Evolutionary conservation across 2,888 invertebrate genomes (phyloP), one percentile per base, ranked within the genome.

Genomic region (Pterostichus madidus): DNA sequence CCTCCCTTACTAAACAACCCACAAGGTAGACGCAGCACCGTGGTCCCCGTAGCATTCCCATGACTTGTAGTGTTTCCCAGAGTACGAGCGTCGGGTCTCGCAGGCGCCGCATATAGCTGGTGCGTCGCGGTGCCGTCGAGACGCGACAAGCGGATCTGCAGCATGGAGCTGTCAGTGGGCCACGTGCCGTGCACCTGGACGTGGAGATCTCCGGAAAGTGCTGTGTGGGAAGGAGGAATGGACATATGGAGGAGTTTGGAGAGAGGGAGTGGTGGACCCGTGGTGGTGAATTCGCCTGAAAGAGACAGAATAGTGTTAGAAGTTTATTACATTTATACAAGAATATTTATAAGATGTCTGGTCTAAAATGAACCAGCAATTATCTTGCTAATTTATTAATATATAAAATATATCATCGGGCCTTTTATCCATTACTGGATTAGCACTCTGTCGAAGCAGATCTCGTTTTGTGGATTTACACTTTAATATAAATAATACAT

Each of bases 141-240:
- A 85, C 91, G 87, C 88, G 93, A 90, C 82, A 90, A 87, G 85
- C 89, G 90, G 85, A 91, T 87, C 68, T 89, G 86, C 59, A 89
- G 87, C 31, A 15, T 13, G 17, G 17, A 17, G 2, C 17, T 11
- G 84, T 32, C 73, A 78, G 77, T 31, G 84, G 82, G 71, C 85
- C 82, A 87, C 91, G 92, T 77, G 7, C 77, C 77, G 89, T 89
- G 87, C 86, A 96, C 93, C 88, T 93, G 92, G 85, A 96, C 93
- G 88, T 94, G 94, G 84, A 96, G 92, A 89, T 96, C 96, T 85
- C 96, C 96, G 85, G 95, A 95, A 86, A 96, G 91, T 39, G 96
- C 96, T 84, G 94, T 94, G 88, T 96, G 94, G 68, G 94, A 92
- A 85, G 93, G 92, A n/a, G 96, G 95, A 86, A 95, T 88, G 8